Conservation (phyloP, 2,888 invertebrate genomes). For the Phengaris alcon region DNA sequence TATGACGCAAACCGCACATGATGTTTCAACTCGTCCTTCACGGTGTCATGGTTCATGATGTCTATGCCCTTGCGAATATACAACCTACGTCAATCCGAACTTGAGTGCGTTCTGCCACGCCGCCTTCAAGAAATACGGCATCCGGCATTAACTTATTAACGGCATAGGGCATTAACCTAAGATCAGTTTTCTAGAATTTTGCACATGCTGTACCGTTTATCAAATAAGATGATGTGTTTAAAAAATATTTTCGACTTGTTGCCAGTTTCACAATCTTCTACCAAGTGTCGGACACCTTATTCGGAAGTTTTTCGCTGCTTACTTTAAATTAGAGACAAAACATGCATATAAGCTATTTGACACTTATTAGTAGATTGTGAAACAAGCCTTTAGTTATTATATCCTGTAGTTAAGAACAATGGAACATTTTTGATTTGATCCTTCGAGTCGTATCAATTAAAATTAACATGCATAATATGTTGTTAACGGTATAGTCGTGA, state of each 20-base stretch:
- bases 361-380: too few species aligned
- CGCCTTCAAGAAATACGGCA: constrained; percentile 11
- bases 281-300: too few species aligned
- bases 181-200: not conserved
- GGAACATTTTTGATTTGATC: not conserved
- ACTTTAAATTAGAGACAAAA: too few species aligned
- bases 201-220: too few species aligned
- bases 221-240: too few species aligned
- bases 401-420: too few species aligned
- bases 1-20: not conserved
- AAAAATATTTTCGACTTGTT: too few species aligned
- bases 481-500: constrained; percentile 1
- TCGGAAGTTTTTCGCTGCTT: too few species aligned
- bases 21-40: constrained; percentile 5
- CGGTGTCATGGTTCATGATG: constrained; percentile 3
- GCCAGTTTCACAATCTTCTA: too few species aligned
- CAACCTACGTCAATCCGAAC: constrained; percentile 2
- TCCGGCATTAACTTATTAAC: too few species aligned
- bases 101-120: constrained; percentile 4
- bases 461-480: not conserved
- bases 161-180: not conserved
- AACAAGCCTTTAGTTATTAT: too few species aligned
- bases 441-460: not conserved
- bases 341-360: too few species aligned
- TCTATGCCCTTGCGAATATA: not conserved